Evolutionary conservation across 1,140 invertebrate genomes (phyloP).

Genomic region (Lepidotrigona ventralis): DNA sequence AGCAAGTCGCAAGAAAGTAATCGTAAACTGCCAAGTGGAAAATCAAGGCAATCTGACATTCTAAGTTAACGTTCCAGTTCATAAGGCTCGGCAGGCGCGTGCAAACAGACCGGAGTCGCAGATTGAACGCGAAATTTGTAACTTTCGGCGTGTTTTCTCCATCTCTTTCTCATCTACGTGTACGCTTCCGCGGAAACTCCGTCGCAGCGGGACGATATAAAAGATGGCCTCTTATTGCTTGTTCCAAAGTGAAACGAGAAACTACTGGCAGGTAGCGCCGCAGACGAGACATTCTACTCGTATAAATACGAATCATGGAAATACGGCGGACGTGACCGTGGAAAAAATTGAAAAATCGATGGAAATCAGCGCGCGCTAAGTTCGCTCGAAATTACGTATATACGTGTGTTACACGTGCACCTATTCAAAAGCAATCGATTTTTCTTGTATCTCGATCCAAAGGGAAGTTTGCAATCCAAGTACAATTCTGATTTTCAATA

Average conservation of each 20-base stretch:
- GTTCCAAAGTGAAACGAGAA: slow-evolving; percentile 8
- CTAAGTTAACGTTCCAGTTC: not conserved
- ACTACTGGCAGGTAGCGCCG: not conserved
- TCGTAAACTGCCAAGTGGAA: not conserved
- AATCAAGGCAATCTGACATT: not conserved
- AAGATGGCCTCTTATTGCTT: slow-evolving; percentile 5
- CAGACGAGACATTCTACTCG: not conserved
- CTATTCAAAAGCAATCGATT: not conserved
- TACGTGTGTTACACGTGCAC: not conserved
- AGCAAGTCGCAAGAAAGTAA: not conserved
- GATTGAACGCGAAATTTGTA: slow-evolving; percentile 4
- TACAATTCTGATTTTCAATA: not conserved
- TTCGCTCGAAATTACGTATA: not conserved
- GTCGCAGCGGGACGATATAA: not conserved
- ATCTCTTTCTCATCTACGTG: too few relatives aligned
- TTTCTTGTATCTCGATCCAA: not conserved
- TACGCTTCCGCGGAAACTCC: not conserved
- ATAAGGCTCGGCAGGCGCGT: too few relatives aligned
- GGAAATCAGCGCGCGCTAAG: not conserved
- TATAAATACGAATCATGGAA: slow-evolving; percentile 14
- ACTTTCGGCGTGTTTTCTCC: not conserved
- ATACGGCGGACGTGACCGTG: not conserved
- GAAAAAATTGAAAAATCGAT: slow-evolving; percentile 10
- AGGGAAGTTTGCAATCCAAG: not conserved
- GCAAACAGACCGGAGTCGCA: not conserved